Conservation (phyloP, 2,797 vertebrate genomes). For the Salarias fasciatus region DNA sequence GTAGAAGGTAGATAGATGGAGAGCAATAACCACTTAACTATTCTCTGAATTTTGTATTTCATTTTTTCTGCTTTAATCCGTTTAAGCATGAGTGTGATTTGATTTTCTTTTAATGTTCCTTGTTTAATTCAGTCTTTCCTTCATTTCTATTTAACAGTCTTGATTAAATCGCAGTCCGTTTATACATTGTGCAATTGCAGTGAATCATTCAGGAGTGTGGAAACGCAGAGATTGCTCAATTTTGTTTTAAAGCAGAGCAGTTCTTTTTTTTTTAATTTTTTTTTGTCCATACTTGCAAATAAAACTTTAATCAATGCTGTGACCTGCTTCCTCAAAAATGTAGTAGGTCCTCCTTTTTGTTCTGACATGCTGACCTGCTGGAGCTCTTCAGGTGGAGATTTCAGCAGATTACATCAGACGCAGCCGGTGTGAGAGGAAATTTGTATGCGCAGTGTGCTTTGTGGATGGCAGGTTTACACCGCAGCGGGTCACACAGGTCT, state of each 20-base stretch:
- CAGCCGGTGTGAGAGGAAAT: slow-evolving; percentile 18
- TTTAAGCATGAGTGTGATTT: too few species aligned
- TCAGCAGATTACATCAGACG: slow-evolving; percentile 65
- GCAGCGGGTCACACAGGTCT: neutral
- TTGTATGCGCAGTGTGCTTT: slow-evolving; percentile 13
- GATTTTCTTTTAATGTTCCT: too few species aligned
- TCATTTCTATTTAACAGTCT: too few species aligned
- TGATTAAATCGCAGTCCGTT: neutral
- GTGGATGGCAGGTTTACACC: slow-evolving; percentile 19
- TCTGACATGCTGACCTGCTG: slow-evolving; percentile 19
- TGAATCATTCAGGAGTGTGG: neutral
- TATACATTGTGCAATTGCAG: neutral
- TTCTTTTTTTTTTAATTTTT: too few species aligned
- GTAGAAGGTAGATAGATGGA: too few species aligned
- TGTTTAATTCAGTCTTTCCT: too few species aligned
- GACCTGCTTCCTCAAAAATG: slow-evolving; percentile 12
- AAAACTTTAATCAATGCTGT: slow-evolving; percentile 1
- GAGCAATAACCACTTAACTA: too few species aligned
- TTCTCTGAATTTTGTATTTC: too few species aligned
- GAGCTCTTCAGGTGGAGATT: slow-evolving; percentile 41
- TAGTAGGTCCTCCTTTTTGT: slow-evolving; percentile 5
- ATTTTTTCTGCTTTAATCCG: too few species aligned
- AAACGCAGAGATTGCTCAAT: too few species aligned
- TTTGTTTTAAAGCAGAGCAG: slow-evolving; percentile 8
- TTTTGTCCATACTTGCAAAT: slow-evolving; percentile 1